A percentile compares a stretch with the other conserved stretches of the same genome.
These are phyloP conservation scores for Sebastes hubbsi DNA, from an alignment of 2,797 vertebrate species.

Conservation along the genomic window DNA sequence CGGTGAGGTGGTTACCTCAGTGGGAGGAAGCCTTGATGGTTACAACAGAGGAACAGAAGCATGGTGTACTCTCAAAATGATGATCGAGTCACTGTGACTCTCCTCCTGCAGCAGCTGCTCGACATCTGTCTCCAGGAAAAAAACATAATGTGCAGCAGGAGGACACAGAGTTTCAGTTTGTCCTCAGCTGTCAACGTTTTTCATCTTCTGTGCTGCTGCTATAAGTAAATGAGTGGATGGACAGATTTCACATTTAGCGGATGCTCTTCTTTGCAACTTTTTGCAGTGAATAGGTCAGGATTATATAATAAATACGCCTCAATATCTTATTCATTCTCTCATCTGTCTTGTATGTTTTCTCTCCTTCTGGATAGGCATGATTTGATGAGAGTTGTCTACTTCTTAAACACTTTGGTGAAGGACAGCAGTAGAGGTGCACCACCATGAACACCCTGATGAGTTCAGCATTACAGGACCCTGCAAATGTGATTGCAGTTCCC, in stretches of 20 bases:
- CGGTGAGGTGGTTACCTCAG: background rate
- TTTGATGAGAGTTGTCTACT: background rate
- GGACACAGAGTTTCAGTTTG: background rate
- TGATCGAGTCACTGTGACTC: background rate
- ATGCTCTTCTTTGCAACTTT: background rate
- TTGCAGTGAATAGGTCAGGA: background rate
- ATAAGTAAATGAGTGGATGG: background rate
- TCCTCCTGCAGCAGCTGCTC: background rate
- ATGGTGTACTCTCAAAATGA: background rate
- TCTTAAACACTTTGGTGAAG: background rate
- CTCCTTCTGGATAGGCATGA: background rate
- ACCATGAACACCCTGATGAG: background rate
- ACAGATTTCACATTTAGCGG: background rate
- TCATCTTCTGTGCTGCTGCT: background rate
- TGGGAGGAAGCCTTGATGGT: conserved; percentile 11
- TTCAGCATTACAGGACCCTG: background rate
- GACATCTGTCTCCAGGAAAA: background rate
- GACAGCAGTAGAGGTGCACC: background rate
- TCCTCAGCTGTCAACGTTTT: background rate
- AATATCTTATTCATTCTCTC: background rate
- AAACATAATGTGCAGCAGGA: conserved; percentile 5
- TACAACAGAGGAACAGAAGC: background rate
- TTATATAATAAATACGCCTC: background rate
- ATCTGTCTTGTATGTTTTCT: background rate
- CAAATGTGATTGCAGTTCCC: background rate